Conservation (phyloP, 2,888 invertebrate species). For the Phalera bucephala region DNA sequence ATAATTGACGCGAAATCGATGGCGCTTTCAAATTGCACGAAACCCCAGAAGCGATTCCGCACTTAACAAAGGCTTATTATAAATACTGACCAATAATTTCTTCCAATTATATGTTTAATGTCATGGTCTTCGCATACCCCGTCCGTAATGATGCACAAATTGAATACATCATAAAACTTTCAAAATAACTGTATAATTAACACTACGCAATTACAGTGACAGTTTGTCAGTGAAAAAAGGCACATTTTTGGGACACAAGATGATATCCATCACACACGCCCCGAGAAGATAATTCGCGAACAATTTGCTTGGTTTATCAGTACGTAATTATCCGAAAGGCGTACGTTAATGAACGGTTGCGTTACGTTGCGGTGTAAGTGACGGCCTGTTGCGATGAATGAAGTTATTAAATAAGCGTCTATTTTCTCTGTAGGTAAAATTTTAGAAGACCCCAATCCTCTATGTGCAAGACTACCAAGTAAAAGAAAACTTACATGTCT, state of each 20-base stretch:
- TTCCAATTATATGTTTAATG: conserved; percentile 36
- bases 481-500: no score
- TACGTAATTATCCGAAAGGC: conserved; percentile 77
- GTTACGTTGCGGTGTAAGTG: conserved; percentile 45
- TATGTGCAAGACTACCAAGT: no score
- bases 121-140: conserved; percentile 31
- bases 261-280: conserved; percentile 66
- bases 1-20: conserved; percentile 14
- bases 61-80: conserved; percentile 27
- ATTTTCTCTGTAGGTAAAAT: no score
- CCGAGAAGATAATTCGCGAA: conserved; percentile 68
- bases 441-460: no score
- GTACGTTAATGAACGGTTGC: conserved; percentile 74
- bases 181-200: conserved; percentile 51
- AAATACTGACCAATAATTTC: conserved; percentile 32
- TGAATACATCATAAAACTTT: conserved; percentile 52
- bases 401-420: no score
- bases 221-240: conserved; percentile 46
- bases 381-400: conserved; percentile 28
- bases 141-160: conserved; percentile 40
- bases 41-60: conserved; percentile 10
- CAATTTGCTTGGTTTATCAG: conserved; percentile 80
- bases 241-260: conserved; percentile 52
- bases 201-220: conserved; percentile 50
- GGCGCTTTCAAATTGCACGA: conserved; percentile 16